phyloP scores from a whole-genome alignment of 2,113 vertebrate species.

The Takifugu bimaculatus region DNA sequence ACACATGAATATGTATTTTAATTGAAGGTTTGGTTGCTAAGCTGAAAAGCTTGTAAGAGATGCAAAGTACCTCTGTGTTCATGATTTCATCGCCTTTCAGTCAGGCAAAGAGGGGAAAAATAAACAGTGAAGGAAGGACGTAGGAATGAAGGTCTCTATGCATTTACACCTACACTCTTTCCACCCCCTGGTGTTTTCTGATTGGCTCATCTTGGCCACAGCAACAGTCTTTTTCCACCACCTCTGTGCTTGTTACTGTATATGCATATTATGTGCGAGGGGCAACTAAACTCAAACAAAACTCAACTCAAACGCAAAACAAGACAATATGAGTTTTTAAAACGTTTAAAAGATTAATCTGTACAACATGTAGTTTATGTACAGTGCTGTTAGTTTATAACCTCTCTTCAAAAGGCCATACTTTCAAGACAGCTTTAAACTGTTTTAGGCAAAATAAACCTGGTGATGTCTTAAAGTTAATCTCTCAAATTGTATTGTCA shows the following conservation, averaged over 20 bases:
- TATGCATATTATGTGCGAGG: background rate
- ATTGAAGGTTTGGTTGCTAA: constrained; percentile 55
- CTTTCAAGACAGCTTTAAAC: no score
- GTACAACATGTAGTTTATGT: no score
- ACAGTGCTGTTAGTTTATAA: no score
- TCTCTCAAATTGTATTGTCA: no score
- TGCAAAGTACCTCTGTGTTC: constrained; percentile 46
- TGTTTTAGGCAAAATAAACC: no score
- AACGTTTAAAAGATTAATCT: no score
- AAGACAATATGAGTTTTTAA: no score
- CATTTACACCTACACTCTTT: constrained; percentile 58
- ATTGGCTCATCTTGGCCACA: constrained; percentile 45
- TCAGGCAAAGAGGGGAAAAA: constrained; percentile 30
- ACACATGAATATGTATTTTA: constrained; percentile 25
- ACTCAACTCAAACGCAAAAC: no score
- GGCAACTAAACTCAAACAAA: background rate
- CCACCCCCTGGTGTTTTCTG: constrained; percentile 47
- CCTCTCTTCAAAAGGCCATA: no score
- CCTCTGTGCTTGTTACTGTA: constrained; percentile 20
- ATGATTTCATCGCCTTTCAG: constrained; percentile 23
- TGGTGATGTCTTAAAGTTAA: no score
- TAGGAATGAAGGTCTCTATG: constrained; percentile 45
- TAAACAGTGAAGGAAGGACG: constrained; percentile 29
- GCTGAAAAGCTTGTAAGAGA: constrained; percentile 57
- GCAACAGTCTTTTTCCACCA: constrained; percentile 36